Conservation (phyloP, 2,797 vertebrate species). For the Melopsittacus undulatus region DNA sequence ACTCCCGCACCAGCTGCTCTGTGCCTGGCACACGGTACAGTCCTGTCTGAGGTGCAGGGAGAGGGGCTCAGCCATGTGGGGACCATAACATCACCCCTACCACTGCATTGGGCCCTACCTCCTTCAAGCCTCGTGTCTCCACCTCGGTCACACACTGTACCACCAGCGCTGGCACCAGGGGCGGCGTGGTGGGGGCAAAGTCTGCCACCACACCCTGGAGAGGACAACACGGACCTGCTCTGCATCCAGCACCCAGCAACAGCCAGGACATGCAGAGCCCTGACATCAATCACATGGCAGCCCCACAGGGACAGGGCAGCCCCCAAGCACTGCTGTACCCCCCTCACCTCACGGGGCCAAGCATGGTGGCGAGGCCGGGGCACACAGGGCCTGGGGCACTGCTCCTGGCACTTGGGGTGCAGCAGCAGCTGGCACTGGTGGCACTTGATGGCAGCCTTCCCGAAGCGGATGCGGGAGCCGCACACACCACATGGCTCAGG, state of each 20-base stretch:
- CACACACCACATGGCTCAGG: slow-evolving; percentile 80
- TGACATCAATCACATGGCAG: not conserved
- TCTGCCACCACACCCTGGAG: slow-evolving; percentile 75
- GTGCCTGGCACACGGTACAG: slow-evolving; percentile 85
- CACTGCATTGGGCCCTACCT: slow-evolving; percentile 47
- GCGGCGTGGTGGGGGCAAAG: slow-evolving; percentile 55
- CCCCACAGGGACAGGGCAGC: rapidly evolving
- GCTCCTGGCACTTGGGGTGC: slow-evolving; percentile 82
- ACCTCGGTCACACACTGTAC: slow-evolving; percentile 81
- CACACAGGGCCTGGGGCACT: slow-evolving; percentile 54
- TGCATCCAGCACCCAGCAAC: rapidly evolving
- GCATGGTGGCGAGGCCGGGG: not conserved
- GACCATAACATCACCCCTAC: rapidly evolving
- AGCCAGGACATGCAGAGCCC: not conserved
- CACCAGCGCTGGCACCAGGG: slow-evolving; percentile 75
- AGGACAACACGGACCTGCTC: rapidly evolving
- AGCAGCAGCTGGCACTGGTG: slow-evolving; percentile 79
- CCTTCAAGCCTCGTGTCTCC: slow-evolving; percentile 76
- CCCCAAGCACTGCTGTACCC: rapidly evolving
- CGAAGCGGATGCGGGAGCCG: slow-evolving; percentile 85
- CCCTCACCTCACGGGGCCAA: slow-evolving; percentile 6
- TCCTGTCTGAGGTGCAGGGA: slow-evolving; percentile 76
- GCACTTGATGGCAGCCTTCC: slow-evolving; percentile 84
- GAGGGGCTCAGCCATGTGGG: not conserved
- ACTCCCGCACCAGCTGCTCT: slow-evolving; percentile 82